phyloP scores from a whole-genome alignment of 2,797 vertebrate genomes.

The Decapterus maruadsi region DNA sequence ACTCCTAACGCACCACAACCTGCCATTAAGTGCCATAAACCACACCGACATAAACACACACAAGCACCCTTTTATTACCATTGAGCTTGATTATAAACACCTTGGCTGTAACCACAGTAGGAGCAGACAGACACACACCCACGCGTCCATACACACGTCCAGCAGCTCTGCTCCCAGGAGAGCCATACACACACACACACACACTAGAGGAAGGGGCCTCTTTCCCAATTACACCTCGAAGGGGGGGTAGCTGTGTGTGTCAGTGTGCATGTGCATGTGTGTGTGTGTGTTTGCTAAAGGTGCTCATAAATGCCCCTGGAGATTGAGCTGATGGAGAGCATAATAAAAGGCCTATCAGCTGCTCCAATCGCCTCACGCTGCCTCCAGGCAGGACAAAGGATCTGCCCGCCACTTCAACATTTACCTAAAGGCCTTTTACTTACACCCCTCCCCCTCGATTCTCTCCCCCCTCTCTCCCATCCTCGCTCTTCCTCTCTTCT shows the following conservation, averaged over 20 bases:
- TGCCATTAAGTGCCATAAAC: constrained; percentile 69
- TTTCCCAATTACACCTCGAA: constrained; percentile 76
- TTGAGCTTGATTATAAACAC: constrained; percentile 77
- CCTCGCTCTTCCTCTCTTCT: constrained; percentile 5
- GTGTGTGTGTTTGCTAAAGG: constrained; percentile 70
- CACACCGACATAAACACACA: constrained; percentile 64
- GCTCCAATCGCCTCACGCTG: constrained; percentile 66
- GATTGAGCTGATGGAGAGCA: constrained; percentile 77
- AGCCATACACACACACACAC: constrained; percentile 59
- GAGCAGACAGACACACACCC: constrained; percentile 46
- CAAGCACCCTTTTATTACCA: constrained; percentile 69
- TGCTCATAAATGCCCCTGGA: constrained; percentile 80
- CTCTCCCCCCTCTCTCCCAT: not conserved
- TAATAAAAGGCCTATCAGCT: constrained; percentile 77
- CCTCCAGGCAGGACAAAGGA: constrained; percentile 79
- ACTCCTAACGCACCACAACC: constrained; percentile 57
- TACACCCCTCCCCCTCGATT: constrained; percentile 24
- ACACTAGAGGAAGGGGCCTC: constrained; percentile 60
- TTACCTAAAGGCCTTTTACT: constrained; percentile 72
- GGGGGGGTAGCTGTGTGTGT: constrained; percentile 43
- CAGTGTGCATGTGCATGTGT: constrained; percentile 14
- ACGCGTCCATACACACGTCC: constrained; percentile 47
- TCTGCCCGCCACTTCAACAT: constrained; percentile 69
- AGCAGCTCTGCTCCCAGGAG: constrained; percentile 67
- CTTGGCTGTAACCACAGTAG: constrained; percentile 58